Evolutionary conservation across 2,888 invertebrate species (phyloP).

Genomic region (Frankliniella fusca): DNA sequence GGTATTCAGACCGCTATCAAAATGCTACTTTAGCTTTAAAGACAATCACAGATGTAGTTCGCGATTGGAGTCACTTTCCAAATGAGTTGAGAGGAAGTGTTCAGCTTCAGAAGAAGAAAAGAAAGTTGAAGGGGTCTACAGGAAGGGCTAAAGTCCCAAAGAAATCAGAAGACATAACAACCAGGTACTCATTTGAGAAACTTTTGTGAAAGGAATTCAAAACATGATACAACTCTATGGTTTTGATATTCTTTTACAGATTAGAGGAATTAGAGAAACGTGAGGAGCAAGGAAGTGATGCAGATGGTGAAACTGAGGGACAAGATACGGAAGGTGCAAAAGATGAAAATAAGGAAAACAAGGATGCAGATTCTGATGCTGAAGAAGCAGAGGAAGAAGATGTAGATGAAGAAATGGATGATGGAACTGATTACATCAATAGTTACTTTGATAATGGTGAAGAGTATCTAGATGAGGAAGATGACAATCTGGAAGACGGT

Average conservation of each 20-base stretch:
- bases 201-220: background rate
- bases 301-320: slow-evolving; percentile 37
- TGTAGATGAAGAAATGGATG: slow-evolving; percentile 78
- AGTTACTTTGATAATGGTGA: slow-evolving; percentile 87
- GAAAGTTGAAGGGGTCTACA: slow-evolving; percentile 29
- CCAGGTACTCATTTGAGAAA: slow-evolving; percentile 28
- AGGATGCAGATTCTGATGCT: slow-evolving; percentile 55
- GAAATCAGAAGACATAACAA: slow-evolving; percentile 35
- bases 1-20: slow-evolving; percentile 50
- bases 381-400: slow-evolving; percentile 57
- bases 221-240: background rate
- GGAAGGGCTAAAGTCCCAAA: slow-evolving; percentile 36
- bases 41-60: background rate
- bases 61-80: slow-evolving; percentile 41
- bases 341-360: slow-evolving; percentile 56
- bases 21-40: slow-evolving; percentile 36
- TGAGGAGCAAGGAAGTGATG: slow-evolving; percentile 55
- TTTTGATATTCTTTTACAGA: slow-evolving; percentile 37
- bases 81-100: slow-evolving; percentile 39
- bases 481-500: slow-evolving; percentile 79
- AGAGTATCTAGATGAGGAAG: slow-evolving; percentile 73
- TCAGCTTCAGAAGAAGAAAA: slow-evolving; percentile 32
- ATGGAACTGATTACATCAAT: slow-evolving; percentile 82
- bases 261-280: slow-evolving; percentile 42
- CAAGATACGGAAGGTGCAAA: slow-evolving; percentile 52